Evolutionary conservation across 2,113 vertebrate species (phyloP).

Genomic region (Dromiciops gliroides): DNA sequence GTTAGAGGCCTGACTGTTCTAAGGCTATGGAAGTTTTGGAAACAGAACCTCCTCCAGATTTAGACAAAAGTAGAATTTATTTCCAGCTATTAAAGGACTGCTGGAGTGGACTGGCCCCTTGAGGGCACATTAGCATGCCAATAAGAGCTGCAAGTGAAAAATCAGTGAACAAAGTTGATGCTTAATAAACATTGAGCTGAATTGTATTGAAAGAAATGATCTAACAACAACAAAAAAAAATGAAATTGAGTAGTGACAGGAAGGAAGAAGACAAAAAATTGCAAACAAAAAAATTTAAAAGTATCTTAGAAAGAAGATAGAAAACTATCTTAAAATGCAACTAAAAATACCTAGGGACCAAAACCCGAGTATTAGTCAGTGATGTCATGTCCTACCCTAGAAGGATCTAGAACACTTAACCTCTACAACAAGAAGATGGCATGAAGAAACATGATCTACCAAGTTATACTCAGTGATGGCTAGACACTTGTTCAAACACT

Average conservation of each 20-base stretch:
- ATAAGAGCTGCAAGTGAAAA: background rate
- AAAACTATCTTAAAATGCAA: background rate
- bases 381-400: background rate
- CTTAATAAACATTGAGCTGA: background rate
- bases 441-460: background rate
- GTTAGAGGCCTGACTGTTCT: background rate
- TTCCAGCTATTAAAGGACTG: background rate
- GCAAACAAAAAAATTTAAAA: background rate
- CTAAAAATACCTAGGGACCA: background rate
- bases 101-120: background rate
- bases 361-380: background rate
- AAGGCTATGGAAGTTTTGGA: background rate
- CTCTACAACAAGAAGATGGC: background rate
- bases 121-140: background rate
- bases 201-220: background rate
- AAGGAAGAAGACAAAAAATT: background rate
- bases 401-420: background rate
- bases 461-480: background rate
- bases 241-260: background rate
- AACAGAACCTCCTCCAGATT: background rate
- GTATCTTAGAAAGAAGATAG: background rate
- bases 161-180: background rate
- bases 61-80: background rate
- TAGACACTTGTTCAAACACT: slow-evolving; percentile 21
- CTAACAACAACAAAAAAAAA: background rate